Evolutionary conservation across 1,140 invertebrate species (phyloP).

Genomic region (Neodiprion pinetum): DNA sequence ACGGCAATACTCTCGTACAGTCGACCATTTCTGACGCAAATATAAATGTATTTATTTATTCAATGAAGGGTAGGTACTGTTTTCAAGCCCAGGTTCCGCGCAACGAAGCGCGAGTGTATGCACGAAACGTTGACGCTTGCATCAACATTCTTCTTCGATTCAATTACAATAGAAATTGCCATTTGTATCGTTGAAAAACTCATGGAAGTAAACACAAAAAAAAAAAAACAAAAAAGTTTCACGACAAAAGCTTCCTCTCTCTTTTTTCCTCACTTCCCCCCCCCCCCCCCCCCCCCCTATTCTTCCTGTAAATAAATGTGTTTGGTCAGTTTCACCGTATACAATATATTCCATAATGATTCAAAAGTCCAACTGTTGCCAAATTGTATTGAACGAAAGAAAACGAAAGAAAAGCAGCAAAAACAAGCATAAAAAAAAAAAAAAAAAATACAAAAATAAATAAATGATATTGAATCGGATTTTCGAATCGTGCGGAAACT

Average conservation of each 20-base stretch:
- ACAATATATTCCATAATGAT: no score
- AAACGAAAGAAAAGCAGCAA: no score
- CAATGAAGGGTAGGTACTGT: background rate
- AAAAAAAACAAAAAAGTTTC: background rate
- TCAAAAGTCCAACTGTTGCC: no score
- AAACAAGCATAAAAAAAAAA: no score
- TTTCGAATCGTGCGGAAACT: no score
- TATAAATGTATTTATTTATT: slow-evolving; percentile 5
- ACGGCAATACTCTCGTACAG: background rate
- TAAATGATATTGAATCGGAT: no score
- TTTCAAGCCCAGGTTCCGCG: background rate
- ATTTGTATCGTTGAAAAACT: background rate
- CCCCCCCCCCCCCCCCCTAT: background rate
- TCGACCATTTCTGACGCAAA: background rate
- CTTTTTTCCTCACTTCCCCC: background rate
- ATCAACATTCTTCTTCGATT: background rate
- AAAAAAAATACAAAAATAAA: no score
- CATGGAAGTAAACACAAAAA: no score
- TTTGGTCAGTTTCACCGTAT: no score
- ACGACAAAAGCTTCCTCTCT: background rate
- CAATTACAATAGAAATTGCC: background rate
- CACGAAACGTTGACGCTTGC: background rate
- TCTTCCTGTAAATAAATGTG: background rate
- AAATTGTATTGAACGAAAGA: no score
- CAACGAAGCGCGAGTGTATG: background rate